A percentile compares a stretch with the other conserved stretches of the same genome.
phyloP scores from a whole-genome alignment of 1,140 invertebrate genomes.

The Drosophila bifasciata region DNA sequence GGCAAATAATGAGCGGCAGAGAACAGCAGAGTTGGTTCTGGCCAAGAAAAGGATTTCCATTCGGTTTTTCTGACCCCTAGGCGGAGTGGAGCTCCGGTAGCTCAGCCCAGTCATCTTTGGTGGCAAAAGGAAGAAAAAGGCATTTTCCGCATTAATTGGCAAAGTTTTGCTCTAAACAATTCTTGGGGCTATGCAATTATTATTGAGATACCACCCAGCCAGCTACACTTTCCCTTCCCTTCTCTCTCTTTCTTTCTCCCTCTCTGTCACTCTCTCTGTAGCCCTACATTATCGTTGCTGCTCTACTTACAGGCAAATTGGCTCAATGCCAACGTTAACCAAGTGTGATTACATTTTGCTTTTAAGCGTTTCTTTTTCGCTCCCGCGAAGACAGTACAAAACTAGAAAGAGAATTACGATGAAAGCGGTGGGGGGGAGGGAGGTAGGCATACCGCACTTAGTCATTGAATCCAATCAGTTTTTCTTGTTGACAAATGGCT shows the following conservation, averaged over 20 bases:
- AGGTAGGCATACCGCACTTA: constrained; percentile 42
- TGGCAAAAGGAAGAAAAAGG: background rate
- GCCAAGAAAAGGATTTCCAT: too few species aligned
- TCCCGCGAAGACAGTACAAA: background rate
- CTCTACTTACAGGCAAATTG: constrained; percentile 24
- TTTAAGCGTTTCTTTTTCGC: constrained; percentile 61
- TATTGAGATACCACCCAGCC: too few species aligned
- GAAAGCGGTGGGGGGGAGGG: background rate
- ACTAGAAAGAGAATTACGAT: background rate
- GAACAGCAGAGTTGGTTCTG: too few species aligned
- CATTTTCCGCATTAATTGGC: constrained; percentile 48
- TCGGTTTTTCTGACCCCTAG: too few species aligned
- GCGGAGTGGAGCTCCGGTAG: too few species aligned
- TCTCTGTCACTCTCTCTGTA: too few species aligned
- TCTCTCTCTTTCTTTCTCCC: too few species aligned
- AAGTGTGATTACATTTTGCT: constrained; percentile 71
- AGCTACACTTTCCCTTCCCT: too few species aligned
- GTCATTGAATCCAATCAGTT: constrained; percentile 71
- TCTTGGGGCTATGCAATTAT: constrained; percentile 56
- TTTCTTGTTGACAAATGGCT: constrained; percentile 71
- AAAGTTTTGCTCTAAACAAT: constrained; percentile 52
- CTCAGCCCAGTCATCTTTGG: too few species aligned
- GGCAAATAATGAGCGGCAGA: too few species aligned
- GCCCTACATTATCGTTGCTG: constrained; percentile 4
- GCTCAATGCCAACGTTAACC: constrained; percentile 37